Percentiles rank a stretch among this genome's conserved stretches.
Evolutionary conservation across 2,797 vertebrate species (phyloP).

Genomic region (Hypotaenidia okinawae): DNA sequence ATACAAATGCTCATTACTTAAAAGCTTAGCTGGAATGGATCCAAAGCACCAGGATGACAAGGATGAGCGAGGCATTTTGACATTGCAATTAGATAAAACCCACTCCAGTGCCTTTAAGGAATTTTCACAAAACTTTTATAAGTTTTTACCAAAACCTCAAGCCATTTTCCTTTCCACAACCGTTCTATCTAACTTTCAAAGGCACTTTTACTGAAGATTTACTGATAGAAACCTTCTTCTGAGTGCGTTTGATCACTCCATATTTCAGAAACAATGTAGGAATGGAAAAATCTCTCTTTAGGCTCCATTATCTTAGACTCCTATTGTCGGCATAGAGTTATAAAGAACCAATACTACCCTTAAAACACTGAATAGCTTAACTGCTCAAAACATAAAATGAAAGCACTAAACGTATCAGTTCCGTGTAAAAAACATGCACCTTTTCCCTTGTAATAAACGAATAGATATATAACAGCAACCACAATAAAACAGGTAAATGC

Average conservation of each 20-base stretch:
- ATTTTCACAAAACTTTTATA: background rate
- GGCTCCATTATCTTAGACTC: constrained; percentile 50
- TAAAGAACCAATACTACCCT: constrained; percentile 39
- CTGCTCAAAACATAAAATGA: constrained; percentile 60
- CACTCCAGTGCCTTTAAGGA: background rate
- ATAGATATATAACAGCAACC: constrained; percentile 30
- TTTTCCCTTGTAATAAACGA: constrained; percentile 43
- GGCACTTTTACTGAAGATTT: constrained; percentile 52
- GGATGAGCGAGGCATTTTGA: background rate
- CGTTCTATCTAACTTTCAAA: constrained; percentile 40
- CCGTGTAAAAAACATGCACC: constrained; percentile 28
- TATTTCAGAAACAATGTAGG: constrained; percentile 60
- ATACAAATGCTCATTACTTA: background rate
- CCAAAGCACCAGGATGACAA: background rate
- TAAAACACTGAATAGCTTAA: constrained; percentile 56
- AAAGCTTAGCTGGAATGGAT: background rate
- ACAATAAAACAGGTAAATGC: constrained; percentile 40
- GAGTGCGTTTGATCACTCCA: constrained; percentile 60
- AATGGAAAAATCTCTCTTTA: constrained; percentile 59
- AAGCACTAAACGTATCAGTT: constrained; percentile 58
- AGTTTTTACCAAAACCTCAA: background rate
- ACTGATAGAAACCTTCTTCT: constrained; percentile 31
- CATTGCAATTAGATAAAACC: background rate
- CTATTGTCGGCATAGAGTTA: constrained; percentile 33
- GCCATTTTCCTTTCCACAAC: background rate